Percentiles rank a stretch among this genome's conserved stretches.
phyloP scores from a whole-genome alignment of 2,888 invertebrate species.

The Heteromyza rotundicornis region DNA sequence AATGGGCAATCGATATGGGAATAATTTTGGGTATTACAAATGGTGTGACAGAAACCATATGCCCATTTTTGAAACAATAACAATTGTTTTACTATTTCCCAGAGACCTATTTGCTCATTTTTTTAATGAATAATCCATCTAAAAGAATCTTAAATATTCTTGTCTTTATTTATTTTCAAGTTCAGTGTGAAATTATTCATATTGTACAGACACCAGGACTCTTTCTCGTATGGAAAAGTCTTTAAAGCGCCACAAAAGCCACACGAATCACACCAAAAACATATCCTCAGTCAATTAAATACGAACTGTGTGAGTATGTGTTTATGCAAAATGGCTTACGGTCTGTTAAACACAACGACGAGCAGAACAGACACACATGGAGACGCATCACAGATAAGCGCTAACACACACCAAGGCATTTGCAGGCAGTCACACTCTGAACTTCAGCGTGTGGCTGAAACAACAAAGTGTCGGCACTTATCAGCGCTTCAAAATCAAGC shows the following conservation, averaged over 20 bases:
- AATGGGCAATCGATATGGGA: too few species aligned
- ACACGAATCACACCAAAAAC: conserved; percentile 47
- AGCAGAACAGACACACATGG: conserved; percentile 30
- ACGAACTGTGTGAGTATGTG: conserved; percentile 14
- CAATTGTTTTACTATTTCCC: too few species aligned
- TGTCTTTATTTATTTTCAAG: too few species aligned
- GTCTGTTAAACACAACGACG: conserved; percentile 49
- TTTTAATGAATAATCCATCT: too few species aligned
- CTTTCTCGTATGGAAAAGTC: neutral
- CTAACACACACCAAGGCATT: conserved; percentile 19
- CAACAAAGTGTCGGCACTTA: conserved; percentile 41
- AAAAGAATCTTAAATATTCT: too few species aligned
- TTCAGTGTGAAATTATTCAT: too few species aligned
- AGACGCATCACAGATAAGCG: conserved; percentile 30
- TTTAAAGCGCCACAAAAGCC: conserved; percentile 39
- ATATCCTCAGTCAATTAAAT: conserved; percentile 31
- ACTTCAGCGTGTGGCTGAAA: neutral
- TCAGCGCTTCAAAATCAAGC: conserved; percentile 50
- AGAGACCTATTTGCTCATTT: too few species aligned
- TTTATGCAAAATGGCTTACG: conserved; percentile 51
- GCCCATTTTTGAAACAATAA: too few species aligned
- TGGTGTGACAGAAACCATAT: too few species aligned
- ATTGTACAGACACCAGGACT: too few species aligned
- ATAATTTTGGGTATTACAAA: too few species aligned
- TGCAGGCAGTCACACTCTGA: conserved; percentile 2